Evolutionary conservation across 1,140 invertebrate genomes (phyloP).

Genomic region (Bombus ignitus): DNA sequence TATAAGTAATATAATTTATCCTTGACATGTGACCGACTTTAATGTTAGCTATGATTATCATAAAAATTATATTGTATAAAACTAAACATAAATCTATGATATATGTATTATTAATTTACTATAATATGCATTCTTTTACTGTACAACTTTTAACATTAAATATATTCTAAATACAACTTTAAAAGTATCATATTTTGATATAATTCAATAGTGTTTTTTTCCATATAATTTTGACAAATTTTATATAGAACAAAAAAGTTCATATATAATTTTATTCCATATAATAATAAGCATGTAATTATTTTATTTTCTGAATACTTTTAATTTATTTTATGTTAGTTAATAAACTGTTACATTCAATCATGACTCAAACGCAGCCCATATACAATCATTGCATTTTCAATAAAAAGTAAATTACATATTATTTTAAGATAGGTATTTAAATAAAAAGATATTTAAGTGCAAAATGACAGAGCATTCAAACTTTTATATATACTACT

Average conservation of each 20-base stretch:
- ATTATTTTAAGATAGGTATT: conserved; percentile 64
- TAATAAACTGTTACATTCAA: conserved; percentile 81
- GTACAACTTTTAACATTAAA: neutral
- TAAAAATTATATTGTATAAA: conserved; percentile 43
- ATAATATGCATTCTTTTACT: neutral
- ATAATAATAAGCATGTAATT: conserved; percentile 11
- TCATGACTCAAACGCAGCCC: conserved; percentile 81
- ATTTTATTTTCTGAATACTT: conserved; percentile 66
- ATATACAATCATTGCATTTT: conserved; percentile 82
- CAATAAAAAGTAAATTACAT: conserved; percentile 75
- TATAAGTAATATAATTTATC: conserved; percentile 92
- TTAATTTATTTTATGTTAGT: conserved; percentile 79
- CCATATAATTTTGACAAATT: neutral
- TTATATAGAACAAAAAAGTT: neutral
- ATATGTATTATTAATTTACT: neutral
- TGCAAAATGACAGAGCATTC: conserved; percentile 70
- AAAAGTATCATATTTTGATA: neutral
- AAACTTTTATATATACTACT: conserved; percentile 72
- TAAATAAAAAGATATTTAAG: conserved; percentile 66
- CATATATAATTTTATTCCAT: neutral
- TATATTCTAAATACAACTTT: neutral
- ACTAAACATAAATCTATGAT: neutral
- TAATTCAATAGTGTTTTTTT: neutral
- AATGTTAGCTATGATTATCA: neutral
- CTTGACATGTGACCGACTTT: neutral